Percentiles rank a stretch among this genome's conserved stretches.
Conservation (phyloP, 2,888 invertebrate genomes). For the Campoplex capitator region DNA sequence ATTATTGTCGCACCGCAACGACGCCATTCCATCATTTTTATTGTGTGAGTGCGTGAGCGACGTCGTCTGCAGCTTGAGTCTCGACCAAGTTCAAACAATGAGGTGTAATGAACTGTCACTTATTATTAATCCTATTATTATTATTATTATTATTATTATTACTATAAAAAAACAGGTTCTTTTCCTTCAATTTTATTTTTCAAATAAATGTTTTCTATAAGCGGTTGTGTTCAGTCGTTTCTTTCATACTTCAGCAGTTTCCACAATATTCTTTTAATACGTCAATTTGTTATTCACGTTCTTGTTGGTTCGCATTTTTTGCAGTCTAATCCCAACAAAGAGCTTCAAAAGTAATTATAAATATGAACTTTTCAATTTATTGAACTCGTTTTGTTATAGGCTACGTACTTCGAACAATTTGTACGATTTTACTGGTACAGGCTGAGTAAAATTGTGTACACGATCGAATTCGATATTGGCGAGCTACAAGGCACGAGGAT, state of each 20-base stretch:
- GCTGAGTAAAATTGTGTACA: too few species aligned
- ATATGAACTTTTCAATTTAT: not conserved
- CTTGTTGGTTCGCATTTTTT: not conserved
- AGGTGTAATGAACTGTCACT: not conserved
- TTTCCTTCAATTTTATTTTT: not conserved
- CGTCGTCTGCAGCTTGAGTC: conserved; percentile 10
- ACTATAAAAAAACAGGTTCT: not conserved
- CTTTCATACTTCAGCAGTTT: not conserved
- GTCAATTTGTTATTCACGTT: not conserved
- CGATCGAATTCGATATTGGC: too few species aligned
- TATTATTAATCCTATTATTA: not conserved
- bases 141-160: not conserved
- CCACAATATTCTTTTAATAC: not conserved
- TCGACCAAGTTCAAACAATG: not conserved
- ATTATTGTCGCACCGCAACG: conserved; percentile 47
- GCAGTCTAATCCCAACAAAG: not conserved
- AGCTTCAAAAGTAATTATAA: not conserved
- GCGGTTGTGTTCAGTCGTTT: too few species aligned
- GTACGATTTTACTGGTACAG: not conserved
- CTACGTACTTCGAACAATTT: not conserved
- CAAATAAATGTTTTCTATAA: not conserved
- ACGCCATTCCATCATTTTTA: conserved; percentile 32
- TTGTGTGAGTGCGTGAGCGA: not conserved
- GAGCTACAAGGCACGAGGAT: too few species aligned
- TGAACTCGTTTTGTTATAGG: not conserved